Evolutionary conservation across 2,113 vertebrate species (phyloP).

Genomic region (Candoia aspera): DNA sequence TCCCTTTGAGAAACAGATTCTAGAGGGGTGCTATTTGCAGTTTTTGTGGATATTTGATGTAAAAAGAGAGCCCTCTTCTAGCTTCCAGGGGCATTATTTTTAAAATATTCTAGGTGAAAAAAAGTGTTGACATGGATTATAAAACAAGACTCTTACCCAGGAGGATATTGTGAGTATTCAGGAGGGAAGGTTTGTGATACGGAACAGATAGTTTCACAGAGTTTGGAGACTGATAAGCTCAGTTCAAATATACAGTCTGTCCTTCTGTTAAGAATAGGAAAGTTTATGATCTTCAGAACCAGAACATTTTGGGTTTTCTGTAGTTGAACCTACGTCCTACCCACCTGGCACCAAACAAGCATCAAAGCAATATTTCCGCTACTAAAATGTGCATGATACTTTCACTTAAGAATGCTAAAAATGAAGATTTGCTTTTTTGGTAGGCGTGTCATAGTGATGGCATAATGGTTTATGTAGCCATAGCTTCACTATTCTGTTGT

Average conservation of each 20-base stretch:
- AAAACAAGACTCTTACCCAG: background rate
- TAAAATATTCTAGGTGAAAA: background rate
- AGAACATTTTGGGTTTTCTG: background rate
- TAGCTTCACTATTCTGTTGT: background rate
- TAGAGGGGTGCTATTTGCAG: background rate
- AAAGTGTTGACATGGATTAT: background rate
- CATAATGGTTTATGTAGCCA: background rate
- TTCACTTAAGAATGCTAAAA: background rate
- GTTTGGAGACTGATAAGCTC: background rate
- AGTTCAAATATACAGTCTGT: background rate
- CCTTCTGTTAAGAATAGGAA: background rate
- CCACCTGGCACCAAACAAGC: background rate
- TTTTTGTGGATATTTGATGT: background rate
- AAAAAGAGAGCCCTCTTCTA: background rate
- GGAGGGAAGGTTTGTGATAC: background rate
- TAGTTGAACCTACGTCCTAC: background rate
- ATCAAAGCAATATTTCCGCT: background rate
- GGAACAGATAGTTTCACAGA: background rate
- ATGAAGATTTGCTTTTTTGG: background rate
- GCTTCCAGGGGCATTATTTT: background rate
- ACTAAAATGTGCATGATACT: background rate
- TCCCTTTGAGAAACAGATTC: background rate
- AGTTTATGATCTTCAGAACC: background rate
- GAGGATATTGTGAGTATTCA: no score
- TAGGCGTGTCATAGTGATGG: background rate